Evolutionary conservation across 2,888 invertebrate genomes (phyloP).

Genomic region (Andrena hattorfiana): DNA sequence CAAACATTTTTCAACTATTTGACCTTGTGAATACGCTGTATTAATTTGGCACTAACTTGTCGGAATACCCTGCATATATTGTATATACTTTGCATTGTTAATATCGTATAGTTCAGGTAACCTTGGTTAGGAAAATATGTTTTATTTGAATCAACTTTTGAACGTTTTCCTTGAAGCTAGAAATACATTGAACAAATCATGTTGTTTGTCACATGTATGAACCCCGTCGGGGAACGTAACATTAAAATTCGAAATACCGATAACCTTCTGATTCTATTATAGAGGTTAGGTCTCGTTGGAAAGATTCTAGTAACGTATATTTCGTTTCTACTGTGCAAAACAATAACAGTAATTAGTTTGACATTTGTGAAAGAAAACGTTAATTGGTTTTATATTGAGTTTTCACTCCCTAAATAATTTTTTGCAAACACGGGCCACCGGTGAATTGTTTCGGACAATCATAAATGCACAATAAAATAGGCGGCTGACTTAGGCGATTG

Average conservation of each 20-base stretch:
- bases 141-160: background rate
- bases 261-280: constrained; percentile 11
- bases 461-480: no score
- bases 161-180: no score
- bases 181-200: background rate
- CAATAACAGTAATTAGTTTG: constrained; percentile 9
- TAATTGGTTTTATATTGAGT: background rate
- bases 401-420: background rate
- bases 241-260: constrained; percentile 12
- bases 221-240: background rate
- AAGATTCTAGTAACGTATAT: constrained; percentile 28
- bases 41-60: no score
- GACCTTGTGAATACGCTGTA: no score
- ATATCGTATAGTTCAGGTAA: background rate
- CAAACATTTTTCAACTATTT: no score
- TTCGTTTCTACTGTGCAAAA: background rate
- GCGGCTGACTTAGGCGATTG: no score
- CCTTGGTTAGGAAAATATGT: background rate
- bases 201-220: background rate
- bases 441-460: no score
- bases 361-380: background rate
- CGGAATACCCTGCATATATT: no score
- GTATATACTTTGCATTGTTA: no score
- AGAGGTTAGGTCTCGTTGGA: constrained; percentile 5
- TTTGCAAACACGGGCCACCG: background rate